phyloP scores from a whole-genome alignment of 2,888 invertebrate species.

The Nymphalis urticae region DNA sequence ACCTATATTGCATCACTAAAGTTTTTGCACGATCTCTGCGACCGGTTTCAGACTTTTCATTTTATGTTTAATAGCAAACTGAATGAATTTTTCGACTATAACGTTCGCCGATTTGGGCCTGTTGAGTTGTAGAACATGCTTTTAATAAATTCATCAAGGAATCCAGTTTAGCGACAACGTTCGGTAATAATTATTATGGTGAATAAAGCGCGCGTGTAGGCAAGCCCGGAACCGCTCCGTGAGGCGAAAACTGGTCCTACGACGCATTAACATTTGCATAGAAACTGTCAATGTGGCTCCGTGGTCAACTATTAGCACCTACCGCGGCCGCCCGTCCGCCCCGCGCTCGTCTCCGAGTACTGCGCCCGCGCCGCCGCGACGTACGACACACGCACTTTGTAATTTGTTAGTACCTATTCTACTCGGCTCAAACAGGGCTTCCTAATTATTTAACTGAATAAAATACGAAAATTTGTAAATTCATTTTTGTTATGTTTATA shows the following conservation, averaged over 20 bases:
- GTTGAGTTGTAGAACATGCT: constrained; percentile 38
- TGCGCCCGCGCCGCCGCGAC: constrained; percentile 27
- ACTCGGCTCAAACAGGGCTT: neutral
- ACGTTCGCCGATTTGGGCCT: constrained; percentile 34
- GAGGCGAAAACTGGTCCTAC: constrained; percentile 76
- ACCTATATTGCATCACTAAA: constrained; percentile 71
- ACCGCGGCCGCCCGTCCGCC: constrained; percentile 41
- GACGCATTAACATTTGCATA: constrained; percentile 79
- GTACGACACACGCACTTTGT: constrained; percentile 24
- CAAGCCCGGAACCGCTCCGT: constrained; percentile 74
- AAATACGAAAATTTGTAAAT: no score
- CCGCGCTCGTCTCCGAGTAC: constrained; percentile 23
- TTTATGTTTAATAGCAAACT: constrained; percentile 24
- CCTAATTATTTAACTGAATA: neutral
- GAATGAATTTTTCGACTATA: constrained; percentile 30
- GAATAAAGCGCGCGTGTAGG: constrained; percentile 66
- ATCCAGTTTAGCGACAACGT: constrained; percentile 62
- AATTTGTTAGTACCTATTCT: constrained; percentile 10
- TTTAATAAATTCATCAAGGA: constrained; percentile 51
- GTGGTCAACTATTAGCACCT: constrained; percentile 73
- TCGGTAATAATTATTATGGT: constrained; percentile 64
- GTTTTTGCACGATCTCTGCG: constrained; percentile 49
- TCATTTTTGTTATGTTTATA: no score
- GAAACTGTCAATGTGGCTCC: constrained; percentile 78
- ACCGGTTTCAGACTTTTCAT: constrained; percentile 44